These are phyloP conservation scores for Dendrophyllia cribrosa DNA, from an alignment of 64 coral and sea anemone genomes.

Conservation along the genomic window DNA sequence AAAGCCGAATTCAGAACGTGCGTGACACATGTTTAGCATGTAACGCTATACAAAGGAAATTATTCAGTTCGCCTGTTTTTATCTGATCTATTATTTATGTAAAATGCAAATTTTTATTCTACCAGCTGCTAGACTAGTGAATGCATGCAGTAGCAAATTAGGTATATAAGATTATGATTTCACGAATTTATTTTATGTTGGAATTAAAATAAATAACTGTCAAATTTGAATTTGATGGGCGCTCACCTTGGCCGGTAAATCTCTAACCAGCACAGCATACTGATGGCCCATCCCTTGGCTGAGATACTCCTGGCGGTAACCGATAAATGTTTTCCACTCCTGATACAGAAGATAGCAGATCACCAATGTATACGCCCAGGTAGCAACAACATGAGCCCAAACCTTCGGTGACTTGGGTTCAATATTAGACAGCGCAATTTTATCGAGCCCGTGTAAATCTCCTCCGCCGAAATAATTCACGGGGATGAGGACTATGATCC, in stretches of 20 bases:
- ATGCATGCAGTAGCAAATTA: conserved; percentile 8
- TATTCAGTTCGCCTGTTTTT: neutral
- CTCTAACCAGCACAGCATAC: conserved; percentile 90
- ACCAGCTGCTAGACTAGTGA: neutral
- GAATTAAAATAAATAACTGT: too few species aligned
- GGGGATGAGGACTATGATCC: conserved; percentile 82
- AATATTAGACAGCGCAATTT: conserved; percentile 78
- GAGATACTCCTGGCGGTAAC: conserved; percentile 87
- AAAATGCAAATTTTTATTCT: neutral
- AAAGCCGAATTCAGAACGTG: too few species aligned
- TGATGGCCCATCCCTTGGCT: conserved; percentile 72
- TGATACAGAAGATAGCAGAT: conserved; percentile 85
- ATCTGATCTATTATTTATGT: conserved; percentile 29
- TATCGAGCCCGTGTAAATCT: conserved; percentile 62
- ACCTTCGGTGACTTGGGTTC: conserved; percentile 58
- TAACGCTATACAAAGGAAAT: conserved; percentile 11
- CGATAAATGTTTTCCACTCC: conserved; percentile 88
- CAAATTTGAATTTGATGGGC: neutral
- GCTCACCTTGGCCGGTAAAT: conserved; percentile 71
- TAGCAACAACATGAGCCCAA: conserved; percentile 92
- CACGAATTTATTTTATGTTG: neutral
- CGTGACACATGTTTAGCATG: neutral
- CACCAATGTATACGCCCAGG: conserved; percentile 85
- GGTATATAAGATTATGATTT: neutral
- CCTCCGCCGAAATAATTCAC: conserved; percentile 82